phyloP scores from a whole-genome alignment of 2,888 invertebrate genomes.

The Plebejus anna region DNA sequence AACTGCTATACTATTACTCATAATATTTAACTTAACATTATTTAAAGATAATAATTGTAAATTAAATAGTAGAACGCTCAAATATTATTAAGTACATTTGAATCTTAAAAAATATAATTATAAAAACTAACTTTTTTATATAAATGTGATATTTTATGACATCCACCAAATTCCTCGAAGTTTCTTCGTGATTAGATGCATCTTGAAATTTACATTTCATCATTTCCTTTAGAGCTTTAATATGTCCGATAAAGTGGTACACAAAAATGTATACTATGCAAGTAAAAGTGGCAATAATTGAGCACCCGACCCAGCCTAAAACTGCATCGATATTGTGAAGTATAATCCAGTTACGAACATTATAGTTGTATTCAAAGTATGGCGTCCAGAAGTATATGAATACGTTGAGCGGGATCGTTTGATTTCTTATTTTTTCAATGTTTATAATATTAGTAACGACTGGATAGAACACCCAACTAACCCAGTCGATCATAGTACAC shows the following conservation, averaged over 20 bases:
- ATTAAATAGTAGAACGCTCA: too few species aligned
- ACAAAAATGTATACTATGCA: conserved; percentile 44
- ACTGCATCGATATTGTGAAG: conserved; percentile 40
- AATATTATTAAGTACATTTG: too few species aligned
- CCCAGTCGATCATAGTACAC: conserved; percentile 36
- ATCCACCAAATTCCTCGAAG: conserved; percentile 41
- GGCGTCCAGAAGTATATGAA: conserved; percentile 47
- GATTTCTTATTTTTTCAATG: conserved; percentile 42
- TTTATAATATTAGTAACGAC: conserved; percentile 41
- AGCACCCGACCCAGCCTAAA: conserved; percentile 35
- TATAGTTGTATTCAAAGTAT: conserved; percentile 45
- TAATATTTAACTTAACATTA: too few species aligned
- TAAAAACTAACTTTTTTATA: conserved; percentile 41
- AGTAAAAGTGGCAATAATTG: conserved; percentile 42
- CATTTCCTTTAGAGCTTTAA: conserved; percentile 46
- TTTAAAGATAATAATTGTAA: too few species aligned
- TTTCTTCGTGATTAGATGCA: conserved; percentile 37
- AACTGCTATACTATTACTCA: neutral
- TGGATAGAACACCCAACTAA: conserved; percentile 36
- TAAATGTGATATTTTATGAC: conserved; percentile 45
- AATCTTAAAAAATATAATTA: conserved; percentile 20
- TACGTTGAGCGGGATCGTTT: conserved; percentile 44
- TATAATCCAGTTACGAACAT: conserved; percentile 43
- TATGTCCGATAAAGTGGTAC: conserved; percentile 48
- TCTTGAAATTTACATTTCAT: conserved; percentile 39